Base-by-base conservation (phyloP, 2,888 invertebrate species). In the Eilema caniola region DNA sequence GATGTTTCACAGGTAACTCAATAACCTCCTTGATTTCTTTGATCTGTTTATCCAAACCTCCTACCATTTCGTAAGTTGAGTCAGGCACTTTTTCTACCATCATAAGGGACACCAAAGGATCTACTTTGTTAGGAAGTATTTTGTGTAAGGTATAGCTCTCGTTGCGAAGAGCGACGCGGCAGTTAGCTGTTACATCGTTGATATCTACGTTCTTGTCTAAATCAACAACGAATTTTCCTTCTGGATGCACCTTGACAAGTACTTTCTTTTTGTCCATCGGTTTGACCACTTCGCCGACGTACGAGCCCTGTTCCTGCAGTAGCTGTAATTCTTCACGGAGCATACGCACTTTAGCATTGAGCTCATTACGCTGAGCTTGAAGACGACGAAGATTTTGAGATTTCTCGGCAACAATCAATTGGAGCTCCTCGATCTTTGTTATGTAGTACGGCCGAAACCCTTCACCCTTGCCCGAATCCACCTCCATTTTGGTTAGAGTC, bases 251-350 rank as follows among this genome's bases (percentile, higher is more conserved):
- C 95, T 99, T 99, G 0, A 99, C 99, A 0, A 99, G 96, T 0
- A 99, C 99, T 92, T 99, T 99, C 95, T 99, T 99, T 93, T 99
- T 99, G 92, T 99, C 99, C 99, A 99, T 99, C 0, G 99, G 99
- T 90, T 99, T 99, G 0, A 99, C 99, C 7, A 99, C 99, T 95
- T 99, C 99, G 14, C 99, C 99, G 3, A 99, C 99, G 94, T 99
- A 99, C 24, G 99, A 99, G 20, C 99, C 99, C 91, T 99, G 99
- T 88, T 99, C 99, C 90, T 98, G 98, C 16, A 99, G 96, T 33
- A 99, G 96, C 94, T 99, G 99, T 0, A 99, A 95, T 90, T 99
- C 99, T 89, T 99, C 99, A 12, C 99, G 97, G 74, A 99, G 92
- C 98, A 99, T 98, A 47, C 99, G 97, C 62, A 99, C 99, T 97